Evolutionary conservation across 2,113 vertebrate genomes (phyloP).

Genomic region (Clarias batrachus): DNA sequence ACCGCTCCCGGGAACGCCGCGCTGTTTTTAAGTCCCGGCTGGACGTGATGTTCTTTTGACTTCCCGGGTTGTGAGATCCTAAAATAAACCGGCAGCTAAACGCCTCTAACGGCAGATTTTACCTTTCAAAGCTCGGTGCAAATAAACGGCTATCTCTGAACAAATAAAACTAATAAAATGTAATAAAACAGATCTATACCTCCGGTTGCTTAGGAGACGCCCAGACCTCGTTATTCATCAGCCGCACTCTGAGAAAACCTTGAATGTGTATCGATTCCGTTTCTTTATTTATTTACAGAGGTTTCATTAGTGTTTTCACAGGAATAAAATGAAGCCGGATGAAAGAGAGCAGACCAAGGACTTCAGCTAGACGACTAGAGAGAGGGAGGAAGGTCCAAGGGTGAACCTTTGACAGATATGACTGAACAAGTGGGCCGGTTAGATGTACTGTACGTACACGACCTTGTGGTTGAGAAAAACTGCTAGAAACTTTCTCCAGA

Average conservation of each 20-base stretch:
- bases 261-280: background rate
- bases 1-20: background rate
- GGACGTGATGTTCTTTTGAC: background rate
- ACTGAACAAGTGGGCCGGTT: background rate
- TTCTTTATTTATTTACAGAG: background rate
- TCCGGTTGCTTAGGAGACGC: background rate
- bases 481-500: background rate
- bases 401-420: background rate
- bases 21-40: background rate
- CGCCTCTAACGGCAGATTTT: background rate
- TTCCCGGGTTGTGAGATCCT: background rate
- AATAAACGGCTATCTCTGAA: background rate
- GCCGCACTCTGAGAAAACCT: background rate
- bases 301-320: background rate
- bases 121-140: background rate
- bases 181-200: background rate
- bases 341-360: constrained; percentile 4
- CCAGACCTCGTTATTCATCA: background rate
- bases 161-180: background rate
- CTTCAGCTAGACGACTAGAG: background rate
- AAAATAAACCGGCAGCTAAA: background rate
- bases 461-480: background rate
- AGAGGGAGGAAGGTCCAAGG: background rate
- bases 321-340: background rate
- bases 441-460: background rate